Percentiles rank a stretch among this genome's conserved stretches.
Conservation (phyloP, 2,113 vertebrate species). For the human (Homo sapiens) region DNA sequence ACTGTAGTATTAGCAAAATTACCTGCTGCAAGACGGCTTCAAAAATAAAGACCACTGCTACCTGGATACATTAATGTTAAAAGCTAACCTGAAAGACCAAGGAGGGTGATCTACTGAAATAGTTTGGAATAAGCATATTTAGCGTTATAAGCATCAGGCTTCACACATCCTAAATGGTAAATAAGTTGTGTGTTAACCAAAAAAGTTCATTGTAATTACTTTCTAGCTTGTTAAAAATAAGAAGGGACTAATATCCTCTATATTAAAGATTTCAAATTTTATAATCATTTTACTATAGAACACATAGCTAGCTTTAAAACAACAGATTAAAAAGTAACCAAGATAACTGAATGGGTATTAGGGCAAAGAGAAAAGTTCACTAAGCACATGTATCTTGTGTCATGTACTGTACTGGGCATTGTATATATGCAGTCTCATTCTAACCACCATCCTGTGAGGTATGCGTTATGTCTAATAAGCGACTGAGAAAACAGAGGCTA, state of each 20-base stretch:
- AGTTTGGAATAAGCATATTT: neutral
- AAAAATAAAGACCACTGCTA: neutral
- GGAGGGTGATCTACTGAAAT: neutral
- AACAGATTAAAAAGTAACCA: conserved; percentile 14
- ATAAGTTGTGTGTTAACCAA: neutral
- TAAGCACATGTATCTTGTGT: neutral
- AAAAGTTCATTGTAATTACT: conserved; percentile 37
- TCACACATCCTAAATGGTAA: neutral
- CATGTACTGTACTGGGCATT: neutral
- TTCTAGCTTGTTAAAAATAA: conserved; percentile 37
- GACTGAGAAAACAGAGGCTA: neutral
- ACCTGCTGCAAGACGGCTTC: neutral
- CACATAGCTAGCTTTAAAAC: fast-evolving
- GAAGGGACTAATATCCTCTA: neutral
- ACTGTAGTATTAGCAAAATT: neutral
- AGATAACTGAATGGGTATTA: neutral
- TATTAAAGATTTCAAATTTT: conserved; percentile 18
- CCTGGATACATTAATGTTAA: neutral
- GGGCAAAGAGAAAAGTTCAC: neutral
- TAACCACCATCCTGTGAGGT: neutral
- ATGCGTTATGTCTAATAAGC: neutral
- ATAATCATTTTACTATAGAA: conserved; percentile 9
- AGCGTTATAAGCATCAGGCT: neutral
- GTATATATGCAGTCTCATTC: neutral
- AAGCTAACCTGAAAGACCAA: neutral